Percentiles rank a stretch among this genome's conserved stretches.
phyloP scores from a whole-genome alignment of 2,888 invertebrate species.

The Endomychus coccineus region DNA sequence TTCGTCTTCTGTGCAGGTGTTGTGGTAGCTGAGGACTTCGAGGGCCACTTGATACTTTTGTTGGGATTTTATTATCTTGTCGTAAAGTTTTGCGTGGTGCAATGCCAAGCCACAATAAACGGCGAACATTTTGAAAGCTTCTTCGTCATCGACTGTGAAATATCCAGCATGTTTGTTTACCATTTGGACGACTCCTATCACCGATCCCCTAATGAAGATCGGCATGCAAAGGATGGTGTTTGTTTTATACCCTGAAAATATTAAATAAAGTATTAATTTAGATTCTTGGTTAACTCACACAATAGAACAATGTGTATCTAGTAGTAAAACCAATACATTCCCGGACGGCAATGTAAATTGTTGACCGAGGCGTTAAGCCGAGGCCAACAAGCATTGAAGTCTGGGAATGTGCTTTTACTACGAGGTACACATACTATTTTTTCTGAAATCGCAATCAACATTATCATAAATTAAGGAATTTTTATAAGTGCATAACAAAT shows the following conservation, averaged over 20 bases:
- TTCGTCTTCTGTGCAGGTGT: constrained; percentile 69
- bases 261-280: background rate
- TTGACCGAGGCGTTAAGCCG: no score
- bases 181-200: constrained; percentile 86
- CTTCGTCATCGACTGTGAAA: constrained; percentile 65
- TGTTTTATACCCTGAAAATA: constrained; percentile 55
- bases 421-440: no score
- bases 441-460: no score
- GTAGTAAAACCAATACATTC: no score
- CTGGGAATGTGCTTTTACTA: no score
- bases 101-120: constrained; percentile 79
- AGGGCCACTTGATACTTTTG: constrained; percentile 76
- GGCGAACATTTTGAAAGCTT: constrained; percentile 75
- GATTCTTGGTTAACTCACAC: background rate
- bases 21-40: constrained; percentile 79
- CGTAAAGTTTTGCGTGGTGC: constrained; percentile 78
- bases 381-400: no score
- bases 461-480: no score
- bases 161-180: constrained; percentile 57
- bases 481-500: no score
- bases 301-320: no score
- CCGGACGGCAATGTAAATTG: no score
- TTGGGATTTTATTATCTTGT: constrained; percentile 73
- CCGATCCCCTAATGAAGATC: constrained; percentile 66
- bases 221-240: constrained; percentile 80